Percentiles rank a stretch among this genome's conserved stretches.
phyloP scores from a whole-genome alignment of 37 sponge, comb jelly and placozoan species.

The Trichoplax adhaerens region DNA sequence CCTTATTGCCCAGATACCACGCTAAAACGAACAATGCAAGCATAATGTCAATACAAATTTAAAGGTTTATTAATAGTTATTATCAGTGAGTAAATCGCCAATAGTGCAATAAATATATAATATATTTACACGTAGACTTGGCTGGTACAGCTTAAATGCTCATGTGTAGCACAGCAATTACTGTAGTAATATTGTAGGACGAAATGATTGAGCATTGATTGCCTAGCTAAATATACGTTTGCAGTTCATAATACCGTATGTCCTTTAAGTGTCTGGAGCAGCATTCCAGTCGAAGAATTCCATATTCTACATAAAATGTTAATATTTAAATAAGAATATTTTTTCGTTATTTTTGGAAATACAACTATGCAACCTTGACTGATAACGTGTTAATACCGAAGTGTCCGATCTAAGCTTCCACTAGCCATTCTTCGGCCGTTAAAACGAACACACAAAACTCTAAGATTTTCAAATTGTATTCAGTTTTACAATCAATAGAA shows the following conservation, averaged over 20 bases:
- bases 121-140: too few relatives aligned
- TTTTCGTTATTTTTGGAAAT: neutral
- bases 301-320: constrained; percentile 23
- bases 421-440: constrained; percentile 17
- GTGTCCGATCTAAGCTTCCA: constrained; percentile 35
- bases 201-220: too few relatives aligned
- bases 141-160: too few relatives aligned
- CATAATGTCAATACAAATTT: neutral
- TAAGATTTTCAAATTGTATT: neutral
- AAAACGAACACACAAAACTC: constrained; percentile 38
- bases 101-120: too few relatives aligned
- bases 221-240: too few relatives aligned
- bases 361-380: neutral
- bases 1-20: constrained; percentile 46
- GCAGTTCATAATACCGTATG: constrained; percentile 23
- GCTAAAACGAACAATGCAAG: constrained; percentile 13
- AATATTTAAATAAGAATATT: too few relatives aligned
- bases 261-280: constrained; percentile 20
- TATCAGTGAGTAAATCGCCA: too few relatives aligned
- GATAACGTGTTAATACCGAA: constrained; percentile 8
- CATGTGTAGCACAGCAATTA: too few relatives aligned
- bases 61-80: too few relatives aligned
- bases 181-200: too few relatives aligned
- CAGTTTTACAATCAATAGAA: too few relatives aligned
- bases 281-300: constrained; percentile 23